Base-by-base conservation (phyloP, 1,140 invertebrate species). In the Bombus superbus region DNA sequence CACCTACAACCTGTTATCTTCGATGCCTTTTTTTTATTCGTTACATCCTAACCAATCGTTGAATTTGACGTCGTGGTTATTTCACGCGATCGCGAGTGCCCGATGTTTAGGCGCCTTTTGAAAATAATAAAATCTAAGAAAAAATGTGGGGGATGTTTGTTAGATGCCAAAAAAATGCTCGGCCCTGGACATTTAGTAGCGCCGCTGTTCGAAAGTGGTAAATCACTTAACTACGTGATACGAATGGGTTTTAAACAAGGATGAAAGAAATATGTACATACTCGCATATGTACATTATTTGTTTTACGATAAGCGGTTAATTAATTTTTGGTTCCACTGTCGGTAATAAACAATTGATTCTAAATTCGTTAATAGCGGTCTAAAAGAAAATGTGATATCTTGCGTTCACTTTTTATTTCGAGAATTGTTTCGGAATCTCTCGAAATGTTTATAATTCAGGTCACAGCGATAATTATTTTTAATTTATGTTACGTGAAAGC, bases 171-270 rank as follows among this genome's bases (percentile, higher is more conserved):
- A 79, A 47, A 84, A 66, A 9, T 42, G 15, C 47, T 59, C 76
- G 83, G 66, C 40, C 76, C 76, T 84, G 76, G 28, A 40, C 8
- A 42, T 40, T 47, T 47, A 71, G 32, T 72, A 72, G 66, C 83
- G 66, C 76, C 68, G 3, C 32, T 68, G 15, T 38, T 13, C 57
- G 0, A 69, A 83, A 35, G 47, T 62, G 76, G 53, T 62, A 79
- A 79, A 72, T 79, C 47, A 35, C 9, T 64, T 42, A 84, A 84
- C 75, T 84, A 84, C 8, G 3, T 32, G n/a, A 32, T 35, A 38
- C 40, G 22, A 66, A 66, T 66, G 15, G 28, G 3, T 64, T 28
- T 83, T 40, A 38, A 76, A 38, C 2, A 11, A n/a, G 9, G 10
- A 32, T n/a, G 57, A 40, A 32, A 15, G 10, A 71, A 80, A 68